A percentile compares a stretch with the other conserved stretches of the same genome.
phyloP scores from a whole-genome alignment of 2,113 vertebrate genomes.

The Alexandromys fortis region DNA sequence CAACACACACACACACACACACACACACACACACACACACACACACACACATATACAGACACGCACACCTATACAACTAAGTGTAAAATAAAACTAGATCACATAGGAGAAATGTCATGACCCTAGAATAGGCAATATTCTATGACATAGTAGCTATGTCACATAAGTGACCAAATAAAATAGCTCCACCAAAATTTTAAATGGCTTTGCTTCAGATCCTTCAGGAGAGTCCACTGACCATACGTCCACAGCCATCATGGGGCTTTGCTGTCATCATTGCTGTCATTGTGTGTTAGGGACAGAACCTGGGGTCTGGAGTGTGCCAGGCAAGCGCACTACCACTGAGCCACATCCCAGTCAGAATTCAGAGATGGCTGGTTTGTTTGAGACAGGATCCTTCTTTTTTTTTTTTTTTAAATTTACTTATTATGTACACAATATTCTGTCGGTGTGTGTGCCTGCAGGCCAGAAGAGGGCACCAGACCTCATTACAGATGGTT shows the following conservation, averaged over 20 bases:
- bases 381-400: neutral
- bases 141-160: neutral
- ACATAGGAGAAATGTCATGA: neutral
- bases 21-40: neutral
- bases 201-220: neutral
- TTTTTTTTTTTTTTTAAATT: no score
- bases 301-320: neutral
- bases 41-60: neutral
- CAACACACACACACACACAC: neutral
- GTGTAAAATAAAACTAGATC: constrained; percentile 6
- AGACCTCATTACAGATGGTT: no score
- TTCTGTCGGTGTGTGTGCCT: no score
- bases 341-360: neutral
- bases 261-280: neutral
- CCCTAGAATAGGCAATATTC: neutral
- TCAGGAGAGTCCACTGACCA: neutral
- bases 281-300: neutral
- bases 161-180: neutral
- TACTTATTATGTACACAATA: no score
- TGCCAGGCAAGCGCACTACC: neutral
- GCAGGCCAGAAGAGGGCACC: no score
- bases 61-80: neutral
- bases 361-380: neutral
- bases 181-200: neutral
- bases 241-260: neutral